Evolutionary conservation across 2,888 invertebrate species (phyloP), one percentile per base, ranked within the genome.

Genomic region (Criorhina ranunculi): DNA sequence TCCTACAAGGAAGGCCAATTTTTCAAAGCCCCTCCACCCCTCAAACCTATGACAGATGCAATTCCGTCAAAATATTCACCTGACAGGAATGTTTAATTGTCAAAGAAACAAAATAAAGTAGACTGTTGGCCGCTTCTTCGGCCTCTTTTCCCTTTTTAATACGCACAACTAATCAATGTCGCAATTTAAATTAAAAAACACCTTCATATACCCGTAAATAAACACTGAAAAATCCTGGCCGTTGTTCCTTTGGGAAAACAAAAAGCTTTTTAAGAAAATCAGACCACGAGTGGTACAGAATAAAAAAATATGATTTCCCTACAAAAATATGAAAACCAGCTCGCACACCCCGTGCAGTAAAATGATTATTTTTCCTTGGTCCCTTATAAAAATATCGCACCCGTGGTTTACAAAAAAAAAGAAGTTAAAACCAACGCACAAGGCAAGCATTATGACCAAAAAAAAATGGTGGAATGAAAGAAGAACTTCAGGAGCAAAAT

Each of bases 151-250:
- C 64, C 59, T 51, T 57, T 59, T 33, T 64, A 75, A 69, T 79
- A 51, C 44, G 51, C 33, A 1, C 70, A 64, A 80, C 79, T 70
- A 73, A 85, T 85, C 85, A 85, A 85, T 76, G 85, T 85, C 85
- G 79, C 33, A 70, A 75, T 70, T 75, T 76, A 76, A 85, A 80
- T 85, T 75, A 80, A 79, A 75, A 79, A 72, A 40, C 40, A 60
- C 44, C 60, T 46, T 62, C 24, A 24, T 24, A 31, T 24, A 60
- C 42, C 51, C 55, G 55, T 46, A 70, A 67, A 62, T 57, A 53
- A 60, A 31, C 73, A 37, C 40, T 37, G 37, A 69, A 55, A 80
- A 69, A 78, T 44, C 17, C 59, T 40, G 33, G 12, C 35, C 42
- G 19, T 24, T 31, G 51, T 19, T 76, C 85, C 79, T 66, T 35